phyloP scores from a whole-genome alignment of 2,888 invertebrate genomes.

The Proisotoma minuta region DNA sequence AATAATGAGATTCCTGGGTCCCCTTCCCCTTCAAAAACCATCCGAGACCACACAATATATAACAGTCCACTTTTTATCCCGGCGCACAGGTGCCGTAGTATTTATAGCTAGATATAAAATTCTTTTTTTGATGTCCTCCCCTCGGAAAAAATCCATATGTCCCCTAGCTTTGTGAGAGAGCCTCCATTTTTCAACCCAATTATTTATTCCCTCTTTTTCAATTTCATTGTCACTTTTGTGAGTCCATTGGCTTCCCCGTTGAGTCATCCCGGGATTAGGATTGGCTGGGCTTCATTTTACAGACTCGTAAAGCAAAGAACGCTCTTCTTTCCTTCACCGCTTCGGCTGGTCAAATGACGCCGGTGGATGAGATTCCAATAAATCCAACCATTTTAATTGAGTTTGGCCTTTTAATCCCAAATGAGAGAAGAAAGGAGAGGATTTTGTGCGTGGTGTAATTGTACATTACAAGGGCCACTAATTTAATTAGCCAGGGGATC shows the following conservation, averaged over 20 bases:
- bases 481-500: slow-evolving; percentile 3
- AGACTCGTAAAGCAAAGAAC: no score
- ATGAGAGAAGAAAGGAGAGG: not conserved
- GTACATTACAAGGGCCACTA: slow-evolving; percentile 4
- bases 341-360: no score
- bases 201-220: not conserved
- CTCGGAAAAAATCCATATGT: not conserved
- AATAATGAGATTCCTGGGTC: slow-evolving; percentile 8
- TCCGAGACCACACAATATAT: not conserved
- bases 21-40: not conserved
- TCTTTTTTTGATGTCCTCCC: not conserved
- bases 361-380: not conserved
- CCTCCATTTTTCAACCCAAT: not conserved
- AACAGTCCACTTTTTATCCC: not conserved
- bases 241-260: not conserved
- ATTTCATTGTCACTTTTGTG: not conserved
- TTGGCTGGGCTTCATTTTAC: no score
- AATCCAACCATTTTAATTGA: not conserved
- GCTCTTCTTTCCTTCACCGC: no score
- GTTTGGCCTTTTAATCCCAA: not conserved
- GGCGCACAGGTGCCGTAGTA: not conserved
- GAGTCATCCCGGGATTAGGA: no score
- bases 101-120: not conserved
- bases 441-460: not conserved
- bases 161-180: not conserved